Conservation (phyloP, 2,888 invertebrate genomes). For the Agrotis clavis region DNA sequence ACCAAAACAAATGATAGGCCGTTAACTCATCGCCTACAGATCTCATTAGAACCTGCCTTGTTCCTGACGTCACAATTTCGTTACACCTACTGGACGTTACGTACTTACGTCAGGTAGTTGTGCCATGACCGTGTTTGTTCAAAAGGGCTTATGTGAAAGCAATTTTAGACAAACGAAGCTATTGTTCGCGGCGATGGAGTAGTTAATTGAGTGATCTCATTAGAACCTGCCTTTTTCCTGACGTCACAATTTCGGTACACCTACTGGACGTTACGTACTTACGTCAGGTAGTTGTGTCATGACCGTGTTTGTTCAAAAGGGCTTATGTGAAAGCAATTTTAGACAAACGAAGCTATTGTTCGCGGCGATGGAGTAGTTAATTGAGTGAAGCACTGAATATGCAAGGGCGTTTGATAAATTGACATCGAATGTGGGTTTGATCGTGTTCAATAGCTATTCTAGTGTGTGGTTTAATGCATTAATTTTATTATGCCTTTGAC, state of each 20-base stretch:
- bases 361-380: conserved; percentile 20
- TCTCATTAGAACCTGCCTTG: conserved; percentile 29
- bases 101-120: conserved; percentile 11
- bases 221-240: conserved; percentile 28
- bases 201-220: conserved; percentile 40
- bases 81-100: conserved; percentile 24
- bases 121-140: neutral
- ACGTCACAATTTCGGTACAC: conserved; percentile 45
- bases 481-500: too few relatives aligned
- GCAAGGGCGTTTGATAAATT: neutral
- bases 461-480: neutral
- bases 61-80: conserved; percentile 44
- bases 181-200: conserved; percentile 34
- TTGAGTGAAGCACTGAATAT: conserved; percentile 44
- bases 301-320: conserved; percentile 8
- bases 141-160: conserved; percentile 26
- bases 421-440: neutral
- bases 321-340: conserved; percentile 38
- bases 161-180: conserved; percentile 46
- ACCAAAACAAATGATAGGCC: conserved; percentile 29
- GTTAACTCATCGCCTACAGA: conserved; percentile 23
- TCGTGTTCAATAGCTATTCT: neutral
- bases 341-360: conserved; percentile 46
- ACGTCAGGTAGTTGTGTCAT: conserved; percentile 14
- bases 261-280: conserved; percentile 16